These are phyloP conservation scores for Mycalesis mineus DNA, from an alignment of 2,888 invertebrate genomes.

Conservation along the genomic window DNA sequence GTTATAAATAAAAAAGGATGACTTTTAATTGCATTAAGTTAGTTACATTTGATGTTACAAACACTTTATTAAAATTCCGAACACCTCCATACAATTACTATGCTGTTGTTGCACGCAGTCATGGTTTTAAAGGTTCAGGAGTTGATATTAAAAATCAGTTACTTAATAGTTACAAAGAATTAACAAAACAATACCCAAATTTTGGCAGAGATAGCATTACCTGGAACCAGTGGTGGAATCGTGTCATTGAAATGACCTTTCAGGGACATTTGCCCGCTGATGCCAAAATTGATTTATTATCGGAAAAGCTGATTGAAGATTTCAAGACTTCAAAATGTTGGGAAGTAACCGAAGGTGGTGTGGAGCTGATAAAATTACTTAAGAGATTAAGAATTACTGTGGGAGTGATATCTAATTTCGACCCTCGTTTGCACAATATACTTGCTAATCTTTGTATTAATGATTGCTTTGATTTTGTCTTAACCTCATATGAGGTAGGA, in stretches of 20 bases:
- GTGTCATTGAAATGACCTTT: conserved; percentile 82
- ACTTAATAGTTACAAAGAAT: conserved; percentile 79
- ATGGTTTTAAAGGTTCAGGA: conserved; percentile 81
- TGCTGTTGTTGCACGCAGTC: conserved; percentile 81
- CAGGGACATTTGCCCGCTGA: conserved; percentile 61
- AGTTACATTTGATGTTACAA: conserved; percentile 93
- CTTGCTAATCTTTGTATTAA: conserved; percentile 81
- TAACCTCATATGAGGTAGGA: conserved; percentile 87
- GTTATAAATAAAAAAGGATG: no score
- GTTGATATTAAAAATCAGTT: conserved; percentile 79
- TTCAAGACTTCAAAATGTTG: conserved; percentile 86
- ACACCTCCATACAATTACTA: conserved; percentile 86
- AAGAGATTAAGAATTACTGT: conserved; percentile 66
- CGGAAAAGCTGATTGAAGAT: conserved; percentile 81
- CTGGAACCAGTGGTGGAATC: conserved; percentile 91
- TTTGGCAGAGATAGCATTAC: conserved; percentile 85
- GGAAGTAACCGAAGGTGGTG: conserved; percentile 81
- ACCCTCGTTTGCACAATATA: conserved; percentile 85
- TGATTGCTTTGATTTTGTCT: conserved; percentile 86
- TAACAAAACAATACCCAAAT: conserved; percentile 86
- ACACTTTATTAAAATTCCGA: conserved; percentile 87
- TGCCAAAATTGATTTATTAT: conserved; percentile 55
- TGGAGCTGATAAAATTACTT: conserved; percentile 81
- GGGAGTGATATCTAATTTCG: conserved; percentile 93
- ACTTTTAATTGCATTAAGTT: conserved; percentile 74